Conservation (phyloP, 2,888 invertebrate genomes). For the Xiphydria camelus region DNA sequence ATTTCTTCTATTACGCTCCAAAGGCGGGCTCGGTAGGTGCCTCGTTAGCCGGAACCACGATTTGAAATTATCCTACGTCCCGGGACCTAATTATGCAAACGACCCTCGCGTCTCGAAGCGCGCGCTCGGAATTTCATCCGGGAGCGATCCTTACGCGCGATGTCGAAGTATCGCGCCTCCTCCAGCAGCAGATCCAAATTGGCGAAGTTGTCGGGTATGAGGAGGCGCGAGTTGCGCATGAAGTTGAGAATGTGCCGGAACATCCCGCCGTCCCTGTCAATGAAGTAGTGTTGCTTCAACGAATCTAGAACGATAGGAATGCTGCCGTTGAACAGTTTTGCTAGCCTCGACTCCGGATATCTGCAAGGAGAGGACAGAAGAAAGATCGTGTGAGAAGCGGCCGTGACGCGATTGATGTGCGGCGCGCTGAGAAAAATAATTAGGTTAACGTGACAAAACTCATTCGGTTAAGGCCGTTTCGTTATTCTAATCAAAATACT, state of each 20-base stretch:
- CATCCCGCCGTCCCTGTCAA: constrained; percentile 97
- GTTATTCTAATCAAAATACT: too few relatives aligned
- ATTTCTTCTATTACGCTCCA: too few relatives aligned
- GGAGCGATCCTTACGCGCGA: constrained; percentile 71
- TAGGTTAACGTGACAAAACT: too few relatives aligned
- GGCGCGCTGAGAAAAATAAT: too few relatives aligned
- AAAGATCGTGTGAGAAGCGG: constrained; percentile 1
- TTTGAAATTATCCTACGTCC: too few relatives aligned
- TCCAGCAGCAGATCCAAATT: constrained; percentile 85
- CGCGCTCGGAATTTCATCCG: too few relatives aligned
- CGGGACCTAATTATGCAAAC: too few relatives aligned
- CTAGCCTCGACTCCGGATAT: constrained; percentile 89
- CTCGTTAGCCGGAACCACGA: too few relatives aligned
- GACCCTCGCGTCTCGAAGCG: too few relatives aligned
- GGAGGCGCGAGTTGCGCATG: constrained; percentile 85
- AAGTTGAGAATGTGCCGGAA: constrained; percentile 97
- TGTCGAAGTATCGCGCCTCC: constrained; percentile 90
- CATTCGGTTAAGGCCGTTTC: too few relatives aligned
- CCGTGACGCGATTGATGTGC: too few relatives aligned
- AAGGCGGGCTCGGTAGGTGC: too few relatives aligned
- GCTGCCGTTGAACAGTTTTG: constrained; percentile 91
- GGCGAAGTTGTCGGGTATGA: constrained; percentile 85
- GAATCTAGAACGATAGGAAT: constrained; percentile 96
- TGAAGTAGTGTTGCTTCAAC: constrained; percentile 97
- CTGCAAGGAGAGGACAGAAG: constrained; percentile 65